These are phyloP conservation scores for Sepioteuthis lessoniana DNA, from an alignment of 2,888 invertebrate genomes.

Conservation along the genomic window DNA sequence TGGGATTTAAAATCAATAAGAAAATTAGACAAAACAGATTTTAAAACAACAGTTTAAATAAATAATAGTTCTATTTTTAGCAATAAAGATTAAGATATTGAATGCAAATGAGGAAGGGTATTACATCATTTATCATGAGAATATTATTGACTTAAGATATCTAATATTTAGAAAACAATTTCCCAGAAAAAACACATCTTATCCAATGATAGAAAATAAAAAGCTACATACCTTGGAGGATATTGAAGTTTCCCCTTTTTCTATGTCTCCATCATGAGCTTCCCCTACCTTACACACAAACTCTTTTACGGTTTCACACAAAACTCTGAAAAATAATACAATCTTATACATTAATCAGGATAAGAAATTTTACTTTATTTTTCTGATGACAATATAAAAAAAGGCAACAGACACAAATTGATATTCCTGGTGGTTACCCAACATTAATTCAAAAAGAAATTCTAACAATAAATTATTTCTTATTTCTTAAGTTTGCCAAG, in stretches of 20 bases:
- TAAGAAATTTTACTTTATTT: constrained; percentile 24
- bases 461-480: too few species aligned
- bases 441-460: too few species aligned
- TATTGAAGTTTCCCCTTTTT: constrained; percentile 55
- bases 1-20: too few species aligned
- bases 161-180: neutral
- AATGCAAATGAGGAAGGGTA: neutral
- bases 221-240: constrained; percentile 52
- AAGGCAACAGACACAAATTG: neutral
- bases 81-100: too few species aligned
- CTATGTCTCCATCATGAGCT: constrained; percentile 64
- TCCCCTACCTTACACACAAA: constrained; percentile 79
- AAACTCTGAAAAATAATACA: constrained; percentile 74
- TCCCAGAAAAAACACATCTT: neutral
- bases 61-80: too few species aligned
- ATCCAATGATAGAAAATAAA: neutral
- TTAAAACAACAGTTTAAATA: too few species aligned
- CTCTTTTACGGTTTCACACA: constrained; percentile 87
- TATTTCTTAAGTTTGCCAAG: neutral
- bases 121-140: too few species aligned
- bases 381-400: neutral
- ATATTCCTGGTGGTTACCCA: neutral
- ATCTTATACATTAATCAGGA: neutral
- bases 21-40: too few species aligned
- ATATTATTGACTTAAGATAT: neutral